Evolutionary conservation across 2,797 vertebrate genomes (phyloP).

Genomic region (Pseudomugil gertrudae): DNA sequence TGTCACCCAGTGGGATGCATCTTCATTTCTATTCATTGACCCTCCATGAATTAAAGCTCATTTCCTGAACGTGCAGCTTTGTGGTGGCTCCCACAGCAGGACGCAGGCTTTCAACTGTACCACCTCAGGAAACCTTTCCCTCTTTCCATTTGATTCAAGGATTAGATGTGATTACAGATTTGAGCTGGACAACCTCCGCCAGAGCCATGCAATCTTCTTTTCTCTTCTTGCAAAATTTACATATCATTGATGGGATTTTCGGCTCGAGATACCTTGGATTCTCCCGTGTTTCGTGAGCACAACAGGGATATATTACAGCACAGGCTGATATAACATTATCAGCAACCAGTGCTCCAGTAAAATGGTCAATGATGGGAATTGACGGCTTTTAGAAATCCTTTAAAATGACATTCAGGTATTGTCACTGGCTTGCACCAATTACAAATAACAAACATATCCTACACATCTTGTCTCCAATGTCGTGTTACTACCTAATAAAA

Average conservation of each 20-base stretch:
- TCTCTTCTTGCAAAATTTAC: constrained; percentile 60
- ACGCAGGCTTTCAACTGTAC: constrained; percentile 53
- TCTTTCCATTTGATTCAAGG: constrained; percentile 71
- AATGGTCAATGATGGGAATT: constrained; percentile 39
- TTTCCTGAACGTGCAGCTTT: constrained; percentile 76
- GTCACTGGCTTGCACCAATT: constrained; percentile 46
- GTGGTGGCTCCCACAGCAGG: constrained; percentile 66
- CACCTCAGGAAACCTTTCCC: constrained; percentile 55
- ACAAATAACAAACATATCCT: constrained; percentile 52
- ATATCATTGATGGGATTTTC: constrained; percentile 65
- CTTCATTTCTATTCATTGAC: constrained; percentile 81
- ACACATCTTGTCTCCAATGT: constrained; percentile 79
- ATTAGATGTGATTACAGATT: constrained; percentile 76
- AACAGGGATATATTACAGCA: constrained; percentile 37
- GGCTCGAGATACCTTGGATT: constrained; percentile 35
- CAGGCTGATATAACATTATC: constrained; percentile 36
- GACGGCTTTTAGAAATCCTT: constrained; percentile 36
- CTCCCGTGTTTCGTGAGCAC: constrained; percentile 33
- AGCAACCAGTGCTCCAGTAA: constrained; percentile 34
- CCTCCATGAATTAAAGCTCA: constrained; percentile 76
- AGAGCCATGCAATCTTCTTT: constrained; percentile 52
- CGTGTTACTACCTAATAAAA: constrained; percentile 87
- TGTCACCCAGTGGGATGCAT: constrained; percentile 74
- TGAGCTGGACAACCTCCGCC: constrained; percentile 61
- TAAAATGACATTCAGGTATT: constrained; percentile 61